Evolutionary conservation across 2,888 invertebrate species (phyloP), one percentile per base, ranked within the genome.

Genomic region (Acleris cristana): DNA sequence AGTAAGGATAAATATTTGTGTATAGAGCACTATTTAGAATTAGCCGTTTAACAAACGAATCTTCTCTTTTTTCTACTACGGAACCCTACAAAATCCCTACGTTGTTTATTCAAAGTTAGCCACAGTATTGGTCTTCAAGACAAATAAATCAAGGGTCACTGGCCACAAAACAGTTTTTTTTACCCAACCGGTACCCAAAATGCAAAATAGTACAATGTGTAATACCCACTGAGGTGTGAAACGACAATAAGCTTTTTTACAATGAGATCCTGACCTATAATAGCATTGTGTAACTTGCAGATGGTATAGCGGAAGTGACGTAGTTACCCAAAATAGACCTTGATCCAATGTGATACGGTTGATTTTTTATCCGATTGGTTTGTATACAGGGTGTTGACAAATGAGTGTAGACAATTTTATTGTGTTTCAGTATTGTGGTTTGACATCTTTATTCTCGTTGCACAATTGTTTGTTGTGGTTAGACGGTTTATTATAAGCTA

Each of bases 371-470:
- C 14, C 3, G 19, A 12, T 2, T 40, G 52, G 2, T 3, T 16
- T 6, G 4, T 19, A 48, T 59, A 59, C 62, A 57, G 66, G 48
- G 63, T 52, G 84, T 83, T 88, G 89, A 89, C 89, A 90, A 89
- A 90, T 89, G 85, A 85, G 85, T 85, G 85, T 86, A 90, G 89
- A 90, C 90, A 90, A 89, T 87, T 83, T 85, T 81, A 88, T 89
- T 89, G 89, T 88, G 86, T 77, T 83, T 76, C 74, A 79, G 82
- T 80, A 85, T 89, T 81, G 82, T 81, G 70, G 80, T 73, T 74
- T 79, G 84, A 88, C 84, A 86, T 84, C 86, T 88, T 79, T 79
- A 87, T 88, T 83, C 84, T 84, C 77, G 14, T 55, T 26, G 52
- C 30, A 57, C 53, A 58, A 62, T 62, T 54, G 56, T 52, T 59